Base-by-base conservation (phyloP, 1,140 invertebrate genomes). In the Heliconius hermathena region DNA sequence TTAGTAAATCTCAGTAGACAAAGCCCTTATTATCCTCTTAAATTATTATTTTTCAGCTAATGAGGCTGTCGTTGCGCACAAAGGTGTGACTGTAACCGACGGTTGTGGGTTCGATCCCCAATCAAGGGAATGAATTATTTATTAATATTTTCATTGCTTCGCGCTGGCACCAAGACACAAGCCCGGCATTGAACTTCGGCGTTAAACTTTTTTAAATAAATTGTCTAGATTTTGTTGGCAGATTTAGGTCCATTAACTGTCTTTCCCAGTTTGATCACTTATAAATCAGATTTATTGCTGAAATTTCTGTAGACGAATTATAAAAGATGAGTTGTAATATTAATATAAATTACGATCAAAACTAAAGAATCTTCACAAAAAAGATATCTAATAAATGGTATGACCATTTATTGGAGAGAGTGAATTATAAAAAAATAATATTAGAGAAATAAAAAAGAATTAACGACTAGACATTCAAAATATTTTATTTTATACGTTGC, bases 381-480 rank as follows among this genome's bases (percentile, higher is more conserved):
- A n/a, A 9, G 52, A 54, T 54, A 38, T 38, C 36, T 54, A 54
- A n/a, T 54, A 54, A 57, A 57, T 22, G 0, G 3, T 3, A n/a
- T n/a, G n/a, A n/a, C n/a, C 54, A 57, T n/a, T n/a, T n/a, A n/a
- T n/a, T n/a, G n/a, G n/a, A n/a, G n/a, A n/a, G n/a, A 20, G 54
- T 57, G 20, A n/a, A n/a, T 9, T 22, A 57, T 57, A n/a, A n/a
- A 57, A n/a, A 22, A 13, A 46, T 46, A n/a, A 60, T 11, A 11
- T 22, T 1, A 60, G 20, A 60, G 9, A 72, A 78, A 79, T 78
- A 80, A 80, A 82, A 81, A 82, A 84, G 54, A 73, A 82, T 84
- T 82, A 80, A 84, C 82, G 84, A 85, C 84, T 85, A 85, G 84
- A 84, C 84, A 83, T 82, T 82, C 82, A 84, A 82, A 80, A 82